phyloP scores from a whole-genome alignment of 92 coral and sea anemone species.

The Montipora capitata region DNA sequence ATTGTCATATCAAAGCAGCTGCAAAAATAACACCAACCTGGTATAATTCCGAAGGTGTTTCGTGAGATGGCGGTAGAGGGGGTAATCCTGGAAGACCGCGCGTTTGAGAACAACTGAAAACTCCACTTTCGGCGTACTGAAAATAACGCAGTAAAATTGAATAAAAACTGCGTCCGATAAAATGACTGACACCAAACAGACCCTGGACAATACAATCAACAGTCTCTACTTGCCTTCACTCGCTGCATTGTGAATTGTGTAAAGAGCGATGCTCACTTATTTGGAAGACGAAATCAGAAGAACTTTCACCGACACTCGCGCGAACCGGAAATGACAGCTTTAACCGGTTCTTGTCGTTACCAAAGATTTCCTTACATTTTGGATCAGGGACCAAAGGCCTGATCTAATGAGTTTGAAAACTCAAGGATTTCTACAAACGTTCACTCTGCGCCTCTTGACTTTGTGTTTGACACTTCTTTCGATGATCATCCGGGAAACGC shows the following conservation, averaged over 20 bases:
- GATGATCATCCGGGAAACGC: constrained; percentile 84
- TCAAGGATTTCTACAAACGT: not conserved
- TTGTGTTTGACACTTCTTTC: constrained; percentile 10
- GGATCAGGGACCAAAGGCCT: not conserved
- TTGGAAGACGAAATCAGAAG: too few species aligned
- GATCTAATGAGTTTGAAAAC: not conserved
- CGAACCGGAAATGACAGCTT: not conserved
- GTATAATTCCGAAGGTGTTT: constrained; percentile 95
- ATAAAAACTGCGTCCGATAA: not conserved
- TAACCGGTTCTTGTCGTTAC: constrained; percentile 1
- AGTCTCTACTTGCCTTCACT: constrained; percentile 57
- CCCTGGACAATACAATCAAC: constrained; percentile 1
- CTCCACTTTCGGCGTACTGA: constrained; percentile 83
- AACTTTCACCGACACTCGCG: not conserved
- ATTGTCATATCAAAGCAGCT: constrained; percentile 26
- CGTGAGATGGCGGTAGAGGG: constrained; percentile 96
- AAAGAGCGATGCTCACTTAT: constrained; percentile 18
- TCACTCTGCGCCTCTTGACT: not conserved
- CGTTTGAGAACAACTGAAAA: constrained; percentile 97
- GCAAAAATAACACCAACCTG: constrained; percentile 85
- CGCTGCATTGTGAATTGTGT: constrained; percentile 57
- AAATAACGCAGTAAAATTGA: constrained; percentile 25
- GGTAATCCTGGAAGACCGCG: constrained; percentile 98
- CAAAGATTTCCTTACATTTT: not conserved
- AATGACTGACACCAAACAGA: not conserved